Base-by-base conservation (phyloP, 2,113 vertebrate genomes). In the Gavialis gangeticus region DNA sequence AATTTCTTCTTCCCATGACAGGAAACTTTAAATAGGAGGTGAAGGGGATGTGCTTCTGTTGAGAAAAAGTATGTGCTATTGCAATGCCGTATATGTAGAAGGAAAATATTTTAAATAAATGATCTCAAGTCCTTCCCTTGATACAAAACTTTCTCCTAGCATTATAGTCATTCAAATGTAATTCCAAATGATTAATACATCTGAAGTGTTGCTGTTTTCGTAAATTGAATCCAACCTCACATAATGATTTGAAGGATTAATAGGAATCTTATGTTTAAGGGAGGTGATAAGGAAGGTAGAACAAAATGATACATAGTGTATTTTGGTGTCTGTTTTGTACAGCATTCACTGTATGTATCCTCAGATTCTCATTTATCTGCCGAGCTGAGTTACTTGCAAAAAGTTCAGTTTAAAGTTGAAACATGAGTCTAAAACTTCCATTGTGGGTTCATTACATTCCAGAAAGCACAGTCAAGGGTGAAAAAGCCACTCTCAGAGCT, bases 1-100 rank as follows among this genome's bases (percentile, higher is more conserved):
- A 89, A 96, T 89, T 85, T 94, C 76, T 59, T 67, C 82, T 78
- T 89, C 91, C 71, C 75, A 28, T 66, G 79, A 85, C 91, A 89
- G 63, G 88, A 94, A 91, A 90, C 86, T 37, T 90, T 66, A 37
- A 57, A n/a, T 82, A 92, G 82, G 84, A 91, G 92, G 67, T 63
- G 60, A 63, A 82, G 88, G 30, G 63, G 89, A 67, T 59, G 78
- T 79, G 25, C 91, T 94, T 89, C 86, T 85, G 46, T 69, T 30
- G 37, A 90, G 73, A 54, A 10, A 27, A 4, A 3, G 12, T 10
- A 22, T 37, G 30, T n/a, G 86, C 63, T 90, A 10, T 79, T 37
- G 58, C 88, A 92, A 76, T 55, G 71, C 56, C 79, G 66, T 77
- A 59, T 85, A 54, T 80, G 9, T 18, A 56, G 57, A 55, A 80